phyloP scores from a whole-genome alignment of 2,113 vertebrate species.

The Aythya baeri region DNA sequence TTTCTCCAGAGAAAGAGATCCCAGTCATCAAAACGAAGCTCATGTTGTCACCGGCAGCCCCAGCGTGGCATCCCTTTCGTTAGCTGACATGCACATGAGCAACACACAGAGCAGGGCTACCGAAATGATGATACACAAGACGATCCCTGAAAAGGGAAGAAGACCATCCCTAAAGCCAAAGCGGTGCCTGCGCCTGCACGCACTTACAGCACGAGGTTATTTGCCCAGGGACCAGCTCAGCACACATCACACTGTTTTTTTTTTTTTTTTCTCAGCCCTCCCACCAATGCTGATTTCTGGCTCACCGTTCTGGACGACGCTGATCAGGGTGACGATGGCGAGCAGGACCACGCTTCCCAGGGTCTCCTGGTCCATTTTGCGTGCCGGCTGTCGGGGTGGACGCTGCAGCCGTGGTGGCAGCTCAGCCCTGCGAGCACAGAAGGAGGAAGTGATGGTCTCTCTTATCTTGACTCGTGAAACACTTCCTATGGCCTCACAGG shows the following conservation, averaged over 20 bases:
- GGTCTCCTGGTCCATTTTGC: slow-evolving; percentile 81
- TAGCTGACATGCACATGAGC: neutral
- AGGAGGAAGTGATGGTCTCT: slow-evolving; percentile 70
- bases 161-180: neutral
- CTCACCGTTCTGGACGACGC: slow-evolving; percentile 92
- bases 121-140: neutral
- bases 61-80: neutral
- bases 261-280: neutral
- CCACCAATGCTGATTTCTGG: neutral
- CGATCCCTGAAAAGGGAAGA: neutral
- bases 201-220: neutral
- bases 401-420: neutral
- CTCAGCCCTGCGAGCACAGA: neutral
- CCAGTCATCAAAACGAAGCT: neutral
- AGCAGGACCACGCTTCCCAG: slow-evolving; percentile 86
- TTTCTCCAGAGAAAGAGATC: neutral
- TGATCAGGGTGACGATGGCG: slow-evolving; percentile 87
- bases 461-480: slow-evolving; percentile 57
- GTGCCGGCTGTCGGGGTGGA: neutral
- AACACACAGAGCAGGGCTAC: neutral
- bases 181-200: neutral
- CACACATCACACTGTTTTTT: neutral
- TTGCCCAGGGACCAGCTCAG: neutral
- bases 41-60: neutral
- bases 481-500: slow-evolving; percentile 50